Evolutionary conservation across 2,888 invertebrate species (phyloP).

Genomic region (Drosophila niveifrons): DNA sequence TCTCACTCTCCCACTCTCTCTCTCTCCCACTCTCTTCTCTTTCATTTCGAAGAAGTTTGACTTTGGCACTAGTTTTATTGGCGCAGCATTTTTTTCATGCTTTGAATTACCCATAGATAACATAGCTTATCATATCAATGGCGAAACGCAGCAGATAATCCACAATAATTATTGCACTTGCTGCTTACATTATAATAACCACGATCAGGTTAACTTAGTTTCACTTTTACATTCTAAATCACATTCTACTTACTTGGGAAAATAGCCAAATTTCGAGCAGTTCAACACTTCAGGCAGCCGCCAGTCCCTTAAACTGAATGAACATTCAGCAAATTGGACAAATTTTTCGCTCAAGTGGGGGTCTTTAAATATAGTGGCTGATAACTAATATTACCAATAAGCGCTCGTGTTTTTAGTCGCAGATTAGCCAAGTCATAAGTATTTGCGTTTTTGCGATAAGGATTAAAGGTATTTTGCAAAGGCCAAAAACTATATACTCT

Average conservation of each 20-base stretch:
- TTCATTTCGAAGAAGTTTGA: neutral
- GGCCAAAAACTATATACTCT: constrained; percentile 10
- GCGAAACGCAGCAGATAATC: constrained; percentile 28
- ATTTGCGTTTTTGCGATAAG: constrained; percentile 58
- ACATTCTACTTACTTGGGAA: constrained; percentile 29
- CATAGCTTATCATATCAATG: constrained; percentile 64
- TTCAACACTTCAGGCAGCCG: constrained; percentile 10
- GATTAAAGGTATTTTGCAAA: constrained; percentile 53
- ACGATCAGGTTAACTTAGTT: neutral
- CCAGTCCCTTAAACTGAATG: constrained; percentile 51
- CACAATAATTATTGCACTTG: neutral
- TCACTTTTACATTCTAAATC: neutral
- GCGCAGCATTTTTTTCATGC: constrained; percentile 13
- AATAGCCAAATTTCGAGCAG: neutral
- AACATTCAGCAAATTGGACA: neutral
- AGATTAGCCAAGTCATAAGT: constrained; percentile 60
- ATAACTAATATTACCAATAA: constrained; percentile 48
- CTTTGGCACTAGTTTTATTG: constrained; percentile 20
- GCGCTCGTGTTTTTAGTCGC: constrained; percentile 29
- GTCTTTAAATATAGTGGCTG: constrained; percentile 57
- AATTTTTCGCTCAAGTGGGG: constrained; percentile 53
- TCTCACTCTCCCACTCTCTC: constrained; percentile 9
- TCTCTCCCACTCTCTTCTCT: neutral
- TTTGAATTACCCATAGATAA: constrained; percentile 55
- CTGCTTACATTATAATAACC: neutral